These are phyloP conservation scores for Hemiscyllium ocellatum DNA, from an alignment of 2,113 vertebrate genomes.

Conservation along the genomic window DNA sequence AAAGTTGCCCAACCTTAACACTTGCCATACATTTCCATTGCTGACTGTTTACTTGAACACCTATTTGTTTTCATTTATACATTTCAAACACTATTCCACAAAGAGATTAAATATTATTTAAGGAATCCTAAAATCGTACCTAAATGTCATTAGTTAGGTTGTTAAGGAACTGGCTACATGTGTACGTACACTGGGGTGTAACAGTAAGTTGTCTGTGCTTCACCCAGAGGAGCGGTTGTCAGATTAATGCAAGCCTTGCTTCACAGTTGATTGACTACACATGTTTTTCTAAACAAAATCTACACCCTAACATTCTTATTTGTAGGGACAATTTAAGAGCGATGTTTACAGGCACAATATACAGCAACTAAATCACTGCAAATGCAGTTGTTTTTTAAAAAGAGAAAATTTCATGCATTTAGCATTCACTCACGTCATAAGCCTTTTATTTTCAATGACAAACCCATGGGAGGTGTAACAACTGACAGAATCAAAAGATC, in stretches of 20 bases:
- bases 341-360: not conserved
- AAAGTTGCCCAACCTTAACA: too few relatives aligned
- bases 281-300: not conserved
- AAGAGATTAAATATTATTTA: too few relatives aligned
- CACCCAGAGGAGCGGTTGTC: not conserved
- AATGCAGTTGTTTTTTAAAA: not conserved
- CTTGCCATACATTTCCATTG: too few relatives aligned
- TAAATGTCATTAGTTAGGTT: not conserved
- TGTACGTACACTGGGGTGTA: not conserved
- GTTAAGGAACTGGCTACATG: not conserved
- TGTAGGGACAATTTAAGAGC: not conserved
- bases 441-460: not conserved
- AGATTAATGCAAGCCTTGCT: not conserved
- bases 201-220: not conserved
- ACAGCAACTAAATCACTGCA: not conserved
- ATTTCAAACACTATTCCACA: too few relatives aligned
- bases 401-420: not conserved
- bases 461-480: not conserved
- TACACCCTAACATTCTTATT: not conserved
- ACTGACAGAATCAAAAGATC: conserved; percentile 15
- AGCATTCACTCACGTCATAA: not conserved
- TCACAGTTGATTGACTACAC: not conserved
- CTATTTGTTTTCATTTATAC: too few relatives aligned
- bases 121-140: too few relatives aligned
- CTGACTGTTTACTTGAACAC: too few relatives aligned